phyloP scores from a whole-genome alignment of 2,113 vertebrate species.

The Panthera leo region DNA sequence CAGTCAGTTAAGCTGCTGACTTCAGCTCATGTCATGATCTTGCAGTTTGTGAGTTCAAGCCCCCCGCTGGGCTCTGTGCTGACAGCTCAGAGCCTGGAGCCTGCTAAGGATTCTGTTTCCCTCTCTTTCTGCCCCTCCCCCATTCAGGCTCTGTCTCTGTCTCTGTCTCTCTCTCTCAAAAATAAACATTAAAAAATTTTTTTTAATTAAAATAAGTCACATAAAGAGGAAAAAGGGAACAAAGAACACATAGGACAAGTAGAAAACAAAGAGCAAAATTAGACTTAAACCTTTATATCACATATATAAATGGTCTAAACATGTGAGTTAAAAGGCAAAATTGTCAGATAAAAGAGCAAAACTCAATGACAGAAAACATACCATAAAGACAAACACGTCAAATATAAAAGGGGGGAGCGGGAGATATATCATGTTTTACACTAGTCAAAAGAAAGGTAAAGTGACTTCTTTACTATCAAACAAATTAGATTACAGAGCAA shows the following conservation, averaged over 20 bases:
- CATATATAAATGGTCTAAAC: neutral
- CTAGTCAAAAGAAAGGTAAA: neutral
- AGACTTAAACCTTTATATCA: neutral
- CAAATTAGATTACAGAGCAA: neutral
- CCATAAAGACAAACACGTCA: neutral
- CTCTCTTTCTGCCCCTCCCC: too few relatives aligned
- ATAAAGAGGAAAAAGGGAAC: neutral
- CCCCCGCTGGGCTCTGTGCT: too few relatives aligned
- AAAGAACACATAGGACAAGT: neutral
- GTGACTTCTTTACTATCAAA: neutral
- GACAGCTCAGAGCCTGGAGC: too few relatives aligned
- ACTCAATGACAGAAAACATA: neutral
- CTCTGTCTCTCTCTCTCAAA: too few relatives aligned
- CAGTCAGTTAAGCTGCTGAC: too few relatives aligned
- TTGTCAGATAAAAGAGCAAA: neutral
- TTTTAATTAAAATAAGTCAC: neutral
- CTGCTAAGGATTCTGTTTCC: too few relatives aligned
- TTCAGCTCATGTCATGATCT: too few relatives aligned
- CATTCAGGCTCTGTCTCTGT: too few relatives aligned
- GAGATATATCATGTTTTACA: neutral
- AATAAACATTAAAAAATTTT: too few relatives aligned
- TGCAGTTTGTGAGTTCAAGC: too few relatives aligned
- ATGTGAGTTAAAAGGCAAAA: neutral
- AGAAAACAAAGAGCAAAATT: neutral
- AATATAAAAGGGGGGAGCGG: neutral